Conservation (phyloP, 2,113 vertebrate species). For the Hassar affinis region DNA sequence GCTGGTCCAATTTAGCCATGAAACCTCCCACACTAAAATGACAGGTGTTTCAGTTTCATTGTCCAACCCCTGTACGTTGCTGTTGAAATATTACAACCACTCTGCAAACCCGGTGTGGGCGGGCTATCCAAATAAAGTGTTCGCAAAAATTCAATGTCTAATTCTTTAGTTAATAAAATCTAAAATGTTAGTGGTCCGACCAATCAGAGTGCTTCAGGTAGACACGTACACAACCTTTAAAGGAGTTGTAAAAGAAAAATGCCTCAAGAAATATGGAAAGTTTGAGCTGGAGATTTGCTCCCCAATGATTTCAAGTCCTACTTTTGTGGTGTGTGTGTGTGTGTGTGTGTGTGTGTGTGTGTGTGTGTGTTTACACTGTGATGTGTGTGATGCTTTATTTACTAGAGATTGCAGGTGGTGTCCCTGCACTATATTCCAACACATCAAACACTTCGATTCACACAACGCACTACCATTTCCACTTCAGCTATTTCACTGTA, state of each 20-base stretch:
- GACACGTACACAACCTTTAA: slow-evolving; percentile 1
- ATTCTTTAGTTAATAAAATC: background rate
- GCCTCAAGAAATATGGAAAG: background rate
- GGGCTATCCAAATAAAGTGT: no score
- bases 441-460: slow-evolving; percentile 70
- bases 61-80: no score
- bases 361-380: background rate
- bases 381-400: slow-evolving; percentile 43
- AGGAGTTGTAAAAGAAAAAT: background rate
- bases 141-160: background rate
- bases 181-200: background rate
- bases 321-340: background rate
- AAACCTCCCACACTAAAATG: no score
- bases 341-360: background rate
- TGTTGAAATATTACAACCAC: no score
- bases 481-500: slow-evolving; percentile 82
- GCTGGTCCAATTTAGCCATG: no score
- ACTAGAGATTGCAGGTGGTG: slow-evolving; percentile 79
- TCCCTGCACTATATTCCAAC: slow-evolving; percentile 78
- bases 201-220: background rate
- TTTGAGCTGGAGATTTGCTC: background rate
- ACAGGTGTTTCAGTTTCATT: no score
- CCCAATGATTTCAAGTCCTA: slow-evolving; percentile 22
- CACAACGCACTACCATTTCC: slow-evolving; percentile 62
- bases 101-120: no score